Percentiles rank a stretch among this genome's conserved stretches.
These are phyloP conservation scores for Panthera leo DNA, from an alignment of 2,113 vertebrate genomes.

Conservation along the genomic window DNA sequence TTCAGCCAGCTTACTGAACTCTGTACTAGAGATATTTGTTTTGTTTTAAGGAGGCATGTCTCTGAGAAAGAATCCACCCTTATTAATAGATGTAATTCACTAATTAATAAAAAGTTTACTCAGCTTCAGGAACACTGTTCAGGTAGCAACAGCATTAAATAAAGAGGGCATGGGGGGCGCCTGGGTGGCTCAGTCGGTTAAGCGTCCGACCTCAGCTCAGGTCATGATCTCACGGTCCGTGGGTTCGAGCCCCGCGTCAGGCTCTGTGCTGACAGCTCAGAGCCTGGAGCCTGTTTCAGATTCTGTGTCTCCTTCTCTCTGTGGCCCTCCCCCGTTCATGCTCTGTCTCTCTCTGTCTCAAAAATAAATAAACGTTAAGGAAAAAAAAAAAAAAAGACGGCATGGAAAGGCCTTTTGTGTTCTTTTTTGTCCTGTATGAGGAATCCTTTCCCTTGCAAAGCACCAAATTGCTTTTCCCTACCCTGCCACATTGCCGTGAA, in stretches of 20 bases:
- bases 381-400: neutral
- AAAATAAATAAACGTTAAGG: too few relatives aligned
- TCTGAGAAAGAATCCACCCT: neutral
- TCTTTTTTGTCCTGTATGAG: slow-evolving; percentile 73
- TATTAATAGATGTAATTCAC: neutral
- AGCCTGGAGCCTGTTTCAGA: too few relatives aligned
- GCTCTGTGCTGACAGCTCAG: too few relatives aligned
- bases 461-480: slow-evolving; percentile 71
- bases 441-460: slow-evolving; percentile 78
- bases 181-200: too few relatives aligned
- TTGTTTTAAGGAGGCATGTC: neutral
- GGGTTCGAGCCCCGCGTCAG: too few relatives aligned
- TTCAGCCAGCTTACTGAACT: neutral
- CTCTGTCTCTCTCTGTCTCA: too few relatives aligned
- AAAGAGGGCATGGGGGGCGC: neutral
- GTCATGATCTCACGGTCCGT: too few relatives aligned
- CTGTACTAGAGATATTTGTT: neutral
- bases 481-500: neutral
- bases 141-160: slow-evolving; percentile 59
- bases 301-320: too few relatives aligned
- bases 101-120: neutral
- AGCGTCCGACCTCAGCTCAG: too few relatives aligned
- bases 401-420: neutral
- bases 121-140: slow-evolving; percentile 56
- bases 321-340: too few relatives aligned